These are phyloP conservation scores for Luscinia megarhynchos DNA, from an alignment of 2,797 vertebrate genomes.

Conservation along the genomic window DNA sequence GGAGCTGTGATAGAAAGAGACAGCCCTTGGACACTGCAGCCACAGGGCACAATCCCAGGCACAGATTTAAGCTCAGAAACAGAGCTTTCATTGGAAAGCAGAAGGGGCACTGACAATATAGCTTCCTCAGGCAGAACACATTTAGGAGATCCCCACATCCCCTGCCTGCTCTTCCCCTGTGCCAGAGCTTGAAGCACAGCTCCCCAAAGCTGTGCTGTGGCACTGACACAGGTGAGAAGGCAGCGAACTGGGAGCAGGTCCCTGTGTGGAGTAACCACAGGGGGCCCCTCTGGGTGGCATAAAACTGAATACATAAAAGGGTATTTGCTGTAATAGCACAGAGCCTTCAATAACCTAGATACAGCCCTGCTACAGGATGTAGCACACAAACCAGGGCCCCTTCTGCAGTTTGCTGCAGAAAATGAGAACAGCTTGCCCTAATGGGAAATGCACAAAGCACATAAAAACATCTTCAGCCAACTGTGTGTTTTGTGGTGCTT, in stretches of 20 bases:
- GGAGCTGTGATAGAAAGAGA: background rate
- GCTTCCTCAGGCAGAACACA: background rate
- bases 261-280: background rate
- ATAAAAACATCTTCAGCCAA: background rate
- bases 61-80: background rate
- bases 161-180: background rate
- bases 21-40: background rate
- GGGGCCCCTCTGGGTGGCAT: background rate
- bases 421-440: background rate
- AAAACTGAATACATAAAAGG: background rate
- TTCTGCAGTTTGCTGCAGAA: background rate
- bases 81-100: background rate
- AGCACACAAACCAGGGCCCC: background rate
- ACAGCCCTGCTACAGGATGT: background rate
- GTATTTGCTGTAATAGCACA: background rate
- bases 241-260: background rate
- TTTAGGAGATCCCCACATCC: background rate
- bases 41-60: too few relatives aligned
- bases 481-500: background rate
- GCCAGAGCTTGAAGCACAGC: background rate
- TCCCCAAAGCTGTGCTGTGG: background rate
- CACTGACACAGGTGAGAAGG: background rate
- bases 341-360: background rate
- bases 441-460: accelerated
- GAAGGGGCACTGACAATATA: background rate